phyloP scores from a whole-genome alignment of 1,140 invertebrate genomes.

The Musca vetustissima region DNA sequence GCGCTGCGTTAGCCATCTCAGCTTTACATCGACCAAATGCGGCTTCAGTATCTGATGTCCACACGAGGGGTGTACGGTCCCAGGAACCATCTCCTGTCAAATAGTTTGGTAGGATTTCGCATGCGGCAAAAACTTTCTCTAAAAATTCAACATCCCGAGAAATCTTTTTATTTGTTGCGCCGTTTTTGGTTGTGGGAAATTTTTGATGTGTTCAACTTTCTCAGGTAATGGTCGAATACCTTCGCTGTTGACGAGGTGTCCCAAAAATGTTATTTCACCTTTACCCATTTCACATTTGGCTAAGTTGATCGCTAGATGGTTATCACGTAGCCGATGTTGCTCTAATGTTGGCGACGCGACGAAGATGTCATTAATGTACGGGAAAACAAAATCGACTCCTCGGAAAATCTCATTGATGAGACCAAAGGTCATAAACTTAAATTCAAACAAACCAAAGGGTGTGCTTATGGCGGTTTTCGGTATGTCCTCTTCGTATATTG shows the following conservation, averaged over 20 bases:
- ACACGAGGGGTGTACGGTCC: too few species aligned
- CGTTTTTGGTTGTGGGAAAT: background rate
- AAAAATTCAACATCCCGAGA: slow-evolving; percentile 11
- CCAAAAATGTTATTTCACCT: slow-evolving; percentile 26
- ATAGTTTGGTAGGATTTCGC: background rate
- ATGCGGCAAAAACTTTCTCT: background rate
- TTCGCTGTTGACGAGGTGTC: background rate
- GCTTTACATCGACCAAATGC: too few species aligned
- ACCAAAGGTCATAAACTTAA: slow-evolving; percentile 50
- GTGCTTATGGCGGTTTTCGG: slow-evolving; percentile 53
- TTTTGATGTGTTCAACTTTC: background rate
- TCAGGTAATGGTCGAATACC: slow-evolving; percentile 11
- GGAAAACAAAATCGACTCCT: slow-evolving; percentile 46
- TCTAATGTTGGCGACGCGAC: slow-evolving; percentile 45
- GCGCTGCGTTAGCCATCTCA: too few species aligned
- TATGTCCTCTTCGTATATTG: slow-evolving; percentile 42
- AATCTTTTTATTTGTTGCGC: slow-evolving; percentile 1
- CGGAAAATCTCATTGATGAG: slow-evolving; percentile 56
- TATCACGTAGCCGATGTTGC: slow-evolving; percentile 42
- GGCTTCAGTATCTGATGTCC: too few species aligned
- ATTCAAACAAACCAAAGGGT: slow-evolving; percentile 48
- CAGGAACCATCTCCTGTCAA: background rate
- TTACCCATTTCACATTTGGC: slow-evolving; percentile 39
- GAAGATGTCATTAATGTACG: slow-evolving; percentile 59
- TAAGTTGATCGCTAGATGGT: slow-evolving; percentile 39